phyloP scores from a whole-genome alignment of 2,113 vertebrate genomes.

The Laticauda colubrina region DNA sequence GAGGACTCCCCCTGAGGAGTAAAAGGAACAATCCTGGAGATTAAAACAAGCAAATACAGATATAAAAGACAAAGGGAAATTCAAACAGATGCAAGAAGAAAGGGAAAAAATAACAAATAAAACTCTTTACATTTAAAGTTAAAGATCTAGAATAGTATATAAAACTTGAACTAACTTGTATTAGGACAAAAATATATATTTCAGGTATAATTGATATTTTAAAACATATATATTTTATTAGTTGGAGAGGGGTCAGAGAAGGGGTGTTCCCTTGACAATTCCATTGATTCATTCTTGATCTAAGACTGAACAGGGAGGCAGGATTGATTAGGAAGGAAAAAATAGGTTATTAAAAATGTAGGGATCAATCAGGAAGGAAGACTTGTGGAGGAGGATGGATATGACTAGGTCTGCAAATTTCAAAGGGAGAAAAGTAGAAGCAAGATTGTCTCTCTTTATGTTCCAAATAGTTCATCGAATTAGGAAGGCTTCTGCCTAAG shows the following conservation, averaged over 20 bases:
- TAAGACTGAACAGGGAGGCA: background rate
- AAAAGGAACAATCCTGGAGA: background rate
- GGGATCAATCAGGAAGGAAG: background rate
- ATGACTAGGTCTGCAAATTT: background rate
- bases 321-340: background rate
- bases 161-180: background rate
- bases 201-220: background rate
- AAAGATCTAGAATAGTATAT: background rate
- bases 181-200: background rate
- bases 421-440: background rate
- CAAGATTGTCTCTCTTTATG: background rate
- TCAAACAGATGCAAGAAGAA: background rate
- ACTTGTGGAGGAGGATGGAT: background rate
- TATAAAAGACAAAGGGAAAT: background rate
- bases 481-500: background rate
- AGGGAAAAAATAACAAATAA: background rate
- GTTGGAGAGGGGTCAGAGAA: background rate
- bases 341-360: background rate
- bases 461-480: background rate
- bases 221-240: background rate
- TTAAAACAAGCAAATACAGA: background rate
- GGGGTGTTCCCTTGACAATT: background rate
- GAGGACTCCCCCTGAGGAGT: background rate
- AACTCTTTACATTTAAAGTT: background rate
- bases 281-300: background rate